These are phyloP conservation scores for Ranitomeya imitator DNA, from an alignment of 2,113 vertebrate species.

Conservation along the genomic window DNA sequence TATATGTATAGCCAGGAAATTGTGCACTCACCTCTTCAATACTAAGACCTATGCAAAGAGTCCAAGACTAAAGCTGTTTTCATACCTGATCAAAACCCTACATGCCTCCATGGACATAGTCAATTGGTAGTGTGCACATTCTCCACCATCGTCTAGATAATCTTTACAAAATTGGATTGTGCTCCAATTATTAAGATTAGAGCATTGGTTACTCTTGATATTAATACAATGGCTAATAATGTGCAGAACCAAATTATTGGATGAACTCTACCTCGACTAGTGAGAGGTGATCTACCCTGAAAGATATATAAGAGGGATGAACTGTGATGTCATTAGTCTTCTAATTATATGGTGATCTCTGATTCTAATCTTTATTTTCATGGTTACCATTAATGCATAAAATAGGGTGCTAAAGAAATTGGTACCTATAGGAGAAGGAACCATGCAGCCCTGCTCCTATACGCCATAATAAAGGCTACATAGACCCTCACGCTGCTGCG, in stretches of 20 bases:
- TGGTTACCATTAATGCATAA: not conserved
- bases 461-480: not conserved
- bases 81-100: not conserved
- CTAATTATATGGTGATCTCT: not conserved
- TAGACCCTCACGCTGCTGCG: not conserved
- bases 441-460: not conserved
- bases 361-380: not conserved
- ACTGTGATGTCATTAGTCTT: not conserved
- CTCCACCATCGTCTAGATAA: not conserved
- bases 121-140: not conserved
- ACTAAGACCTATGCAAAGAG: not conserved
- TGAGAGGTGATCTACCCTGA: not conserved
- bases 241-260: not conserved
- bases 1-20: conserved; percentile 19
- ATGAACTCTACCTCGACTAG: not conserved
- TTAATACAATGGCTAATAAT: not conserved
- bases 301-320: not conserved
- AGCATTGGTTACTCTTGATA: not conserved
- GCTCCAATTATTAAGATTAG: too few species aligned
- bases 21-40: conserved; percentile 21
- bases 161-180: not conserved
- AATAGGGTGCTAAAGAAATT: not conserved
- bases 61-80: not conserved
- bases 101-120: not conserved
- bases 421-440: not conserved